Evolutionary conservation across 2,797 vertebrate genomes (phyloP).

Genomic region (Sebastolobus altivelis): DNA sequence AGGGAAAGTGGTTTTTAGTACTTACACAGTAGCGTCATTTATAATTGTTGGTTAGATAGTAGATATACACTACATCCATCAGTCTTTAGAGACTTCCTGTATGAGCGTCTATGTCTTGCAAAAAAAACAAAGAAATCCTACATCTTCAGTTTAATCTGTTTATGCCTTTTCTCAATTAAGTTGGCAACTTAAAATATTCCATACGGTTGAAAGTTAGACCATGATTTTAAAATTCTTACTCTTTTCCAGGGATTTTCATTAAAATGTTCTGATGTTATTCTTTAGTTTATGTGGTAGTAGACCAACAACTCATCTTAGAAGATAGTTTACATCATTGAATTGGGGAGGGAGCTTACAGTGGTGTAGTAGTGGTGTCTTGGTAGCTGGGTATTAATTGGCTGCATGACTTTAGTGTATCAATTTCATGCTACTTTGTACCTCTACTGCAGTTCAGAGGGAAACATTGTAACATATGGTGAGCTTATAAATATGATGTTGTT

Average conservation of each 20-base stretch:
- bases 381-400: neutral
- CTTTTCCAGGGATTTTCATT: neutral
- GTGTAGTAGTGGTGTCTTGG: neutral
- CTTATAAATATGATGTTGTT: neutral
- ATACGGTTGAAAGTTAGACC: neutral
- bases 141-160: neutral
- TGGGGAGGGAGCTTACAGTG: neutral
- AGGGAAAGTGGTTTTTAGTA: constrained; percentile 61
- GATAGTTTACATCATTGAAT: neutral
- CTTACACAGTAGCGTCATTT: constrained; percentile 61
- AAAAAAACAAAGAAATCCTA: constrained; percentile 2
- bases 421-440: neutral
- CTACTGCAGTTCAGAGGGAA: neutral
- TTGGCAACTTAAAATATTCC: neutral
- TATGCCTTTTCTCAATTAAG: neutral
- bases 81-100: constrained; percentile 56
- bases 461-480: neutral
- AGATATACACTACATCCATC: constrained; percentile 70
- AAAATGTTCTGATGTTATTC: neutral
- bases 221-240: neutral
- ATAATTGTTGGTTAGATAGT: constrained; percentile 77
- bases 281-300: neutral
- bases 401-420: neutral
- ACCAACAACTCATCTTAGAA: neutral
- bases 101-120: constrained; percentile 52